Percentiles rank a stretch among this genome's conserved stretches.
Evolutionary conservation across 2,113 vertebrate genomes (phyloP).

Genomic region (Edolisoma coerulescens): DNA sequence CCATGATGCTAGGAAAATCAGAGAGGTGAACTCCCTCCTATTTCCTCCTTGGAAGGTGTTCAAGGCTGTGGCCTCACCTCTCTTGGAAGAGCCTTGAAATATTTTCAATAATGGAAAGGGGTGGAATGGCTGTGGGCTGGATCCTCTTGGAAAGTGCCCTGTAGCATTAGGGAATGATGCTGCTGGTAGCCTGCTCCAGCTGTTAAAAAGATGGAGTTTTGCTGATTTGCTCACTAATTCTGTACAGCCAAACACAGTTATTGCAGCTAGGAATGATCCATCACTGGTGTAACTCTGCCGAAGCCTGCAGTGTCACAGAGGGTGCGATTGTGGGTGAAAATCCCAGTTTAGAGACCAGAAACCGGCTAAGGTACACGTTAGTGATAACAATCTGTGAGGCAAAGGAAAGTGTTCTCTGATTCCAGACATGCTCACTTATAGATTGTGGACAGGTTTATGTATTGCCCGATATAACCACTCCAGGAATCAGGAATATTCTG

Average conservation of each 20-base stretch:
- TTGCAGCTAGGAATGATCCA: not conserved
- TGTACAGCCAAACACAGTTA: not conserved
- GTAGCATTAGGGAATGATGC: not conserved
- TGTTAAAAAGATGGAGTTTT: not conserved
- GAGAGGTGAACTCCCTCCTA: conserved; percentile 28
- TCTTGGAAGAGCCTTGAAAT: conserved; percentile 40
- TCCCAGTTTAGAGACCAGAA: not conserved
- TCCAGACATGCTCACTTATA: not conserved
- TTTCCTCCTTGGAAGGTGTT: conserved; percentile 57
- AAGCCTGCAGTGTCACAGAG: not conserved
- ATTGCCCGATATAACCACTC: not conserved
- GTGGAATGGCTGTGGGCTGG: not conserved
- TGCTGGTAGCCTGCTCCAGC: not conserved
- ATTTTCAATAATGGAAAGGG: not conserved
- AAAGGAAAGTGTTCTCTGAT: not conserved
- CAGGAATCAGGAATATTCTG: not conserved
- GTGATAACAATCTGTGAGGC: not conserved
- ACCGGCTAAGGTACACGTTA: accelerated
- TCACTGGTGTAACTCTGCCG: not conserved
- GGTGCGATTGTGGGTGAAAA: not conserved
- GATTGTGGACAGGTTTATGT: accelerated
- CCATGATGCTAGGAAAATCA: not conserved
- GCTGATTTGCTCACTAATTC: not conserved
- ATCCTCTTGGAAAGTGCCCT: not conserved
- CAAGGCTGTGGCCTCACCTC: conserved; percentile 46